Base-by-base conservation (phyloP, 2,888 invertebrate species). In the Diarsia brunnea region DNA sequence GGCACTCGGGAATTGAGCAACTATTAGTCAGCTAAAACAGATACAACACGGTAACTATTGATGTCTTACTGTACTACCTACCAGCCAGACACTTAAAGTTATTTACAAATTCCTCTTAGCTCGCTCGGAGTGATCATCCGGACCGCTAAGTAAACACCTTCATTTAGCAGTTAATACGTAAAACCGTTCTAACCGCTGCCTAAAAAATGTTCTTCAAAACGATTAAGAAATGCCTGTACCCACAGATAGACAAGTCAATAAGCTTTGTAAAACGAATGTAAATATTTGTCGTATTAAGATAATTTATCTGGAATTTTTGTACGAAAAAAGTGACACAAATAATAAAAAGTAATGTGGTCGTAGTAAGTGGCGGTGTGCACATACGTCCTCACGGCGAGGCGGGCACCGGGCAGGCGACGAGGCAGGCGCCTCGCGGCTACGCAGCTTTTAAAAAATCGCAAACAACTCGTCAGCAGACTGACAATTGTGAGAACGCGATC, bases 401-500 rank as follows among this genome's bases (percentile, higher is more conserved):
- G 87, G 87, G 88, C 88, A 27, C n/a, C 53, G 68, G 19, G 92
- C 92, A 43, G 93, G 89, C 88, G 88, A 88, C 88, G 86, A 87
- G 87, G 85, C 87, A 91, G 93, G 93, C 93, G 94, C 93, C 93
- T 92, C 86, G 84, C 88, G 85, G 90, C 92, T 87, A 87, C 86
- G 88, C 90, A 84, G 87, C 89, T 89, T 92, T 93, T 92, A 93
- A 95, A 95, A 96, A 96, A 93, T 94, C 89, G 92, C 94, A 90
- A 92, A 91, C 94, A 89, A 91, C 95, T 95, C 95, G 92, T 95
- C 95, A 94, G 89, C 88, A 84, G 82, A 76, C 92, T 95, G 96
- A 96, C 95, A 95, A 95, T 96, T 96, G 96, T 96, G 96, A 95
- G 96, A 96, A 96, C 95, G 90, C 94, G 94, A 95, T 96, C 96